Evolutionary conservation across 2,888 invertebrate species (phyloP).

Genomic region (Amaurobius ferox): DNA sequence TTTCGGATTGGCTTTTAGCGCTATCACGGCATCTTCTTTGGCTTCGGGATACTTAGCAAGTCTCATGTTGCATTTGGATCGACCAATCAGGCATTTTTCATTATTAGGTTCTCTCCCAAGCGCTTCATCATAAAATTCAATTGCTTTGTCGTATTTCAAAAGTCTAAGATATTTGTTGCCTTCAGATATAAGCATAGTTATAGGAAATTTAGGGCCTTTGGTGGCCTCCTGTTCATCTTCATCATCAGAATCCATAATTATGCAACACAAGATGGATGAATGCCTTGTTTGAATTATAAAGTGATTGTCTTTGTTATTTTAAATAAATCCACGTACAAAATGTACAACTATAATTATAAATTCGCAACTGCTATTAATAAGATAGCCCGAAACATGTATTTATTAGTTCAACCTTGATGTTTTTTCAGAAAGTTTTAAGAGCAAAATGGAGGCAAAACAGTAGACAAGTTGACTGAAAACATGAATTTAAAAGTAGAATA

Average conservation of each 20-base stretch:
- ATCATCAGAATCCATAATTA: slow-evolving; percentile 23
- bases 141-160: slow-evolving; percentile 15
- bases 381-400: too few relatives aligned
- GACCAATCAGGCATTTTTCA: slow-evolving; percentile 13
- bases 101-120: slow-evolving; percentile 44
- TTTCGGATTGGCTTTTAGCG: slow-evolving; percentile 16
- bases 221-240: slow-evolving; percentile 33
- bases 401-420: too few relatives aligned
- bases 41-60: slow-evolving; percentile 20
- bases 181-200: slow-evolving; percentile 33
- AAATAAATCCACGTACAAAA: too few relatives aligned
- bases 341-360: not conserved
- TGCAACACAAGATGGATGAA: too few relatives aligned
- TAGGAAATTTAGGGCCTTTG: slow-evolving; percentile 34
- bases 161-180: slow-evolving; percentile 20
- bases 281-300: too few relatives aligned
- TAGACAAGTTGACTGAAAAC: too few relatives aligned
- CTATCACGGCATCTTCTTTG: slow-evolving; percentile 18
- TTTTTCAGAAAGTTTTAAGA: too few relatives aligned
- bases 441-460: too few relatives aligned
- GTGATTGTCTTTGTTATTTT: too few relatives aligned
- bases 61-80: slow-evolving; percentile 23
- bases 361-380: too few relatives aligned
- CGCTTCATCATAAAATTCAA: slow-evolving; percentile 15
- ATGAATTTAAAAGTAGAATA: too few relatives aligned